These are phyloP conservation scores for Scaptomyza montana DNA, from an alignment of 1,140 invertebrate species.

Conservation along the genomic window DNA sequence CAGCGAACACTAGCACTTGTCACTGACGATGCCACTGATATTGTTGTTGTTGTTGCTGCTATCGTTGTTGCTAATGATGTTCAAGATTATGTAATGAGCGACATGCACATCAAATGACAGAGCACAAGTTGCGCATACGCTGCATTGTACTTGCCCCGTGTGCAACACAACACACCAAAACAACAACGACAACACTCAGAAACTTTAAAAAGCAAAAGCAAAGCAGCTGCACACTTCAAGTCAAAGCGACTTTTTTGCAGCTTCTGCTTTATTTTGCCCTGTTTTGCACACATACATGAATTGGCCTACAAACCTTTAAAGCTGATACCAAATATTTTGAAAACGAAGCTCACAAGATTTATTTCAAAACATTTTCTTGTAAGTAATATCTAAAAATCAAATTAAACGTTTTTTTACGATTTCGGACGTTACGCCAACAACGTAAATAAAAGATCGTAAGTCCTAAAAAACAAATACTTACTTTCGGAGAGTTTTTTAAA, in stretches of 20 bases:
- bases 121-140: slow-evolving; percentile 77
- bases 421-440: no score
- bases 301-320: slow-evolving; percentile 26
- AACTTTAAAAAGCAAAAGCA: slow-evolving; percentile 42
- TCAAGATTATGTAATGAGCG: slow-evolving; percentile 71
- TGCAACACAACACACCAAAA: slow-evolving; percentile 36
- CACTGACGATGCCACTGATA: slow-evolving; percentile 50
- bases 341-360: no score
- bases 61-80: slow-evolving; percentile 27
- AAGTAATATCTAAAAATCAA: no score
- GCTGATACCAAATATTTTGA: not conserved
- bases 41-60: slow-evolving; percentile 30
- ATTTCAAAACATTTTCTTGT: no score
- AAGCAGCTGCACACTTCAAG: slow-evolving; percentile 23
- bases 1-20: slow-evolving; percentile 45
- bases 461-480: no score
- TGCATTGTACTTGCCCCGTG: slow-evolving; percentile 61
- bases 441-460: no score
- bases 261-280: slow-evolving; percentile 15
- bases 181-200: slow-evolving; percentile 23
- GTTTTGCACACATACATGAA: slow-evolving; percentile 11
- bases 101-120: slow-evolving; percentile 81
- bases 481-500: no score
- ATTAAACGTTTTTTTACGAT: no score
- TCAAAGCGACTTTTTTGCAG: slow-evolving; percentile 18